These are phyloP conservation scores for Liodrosophila aerea DNA, from an alignment of 2,888 invertebrate genomes.

Conservation along the genomic window DNA sequence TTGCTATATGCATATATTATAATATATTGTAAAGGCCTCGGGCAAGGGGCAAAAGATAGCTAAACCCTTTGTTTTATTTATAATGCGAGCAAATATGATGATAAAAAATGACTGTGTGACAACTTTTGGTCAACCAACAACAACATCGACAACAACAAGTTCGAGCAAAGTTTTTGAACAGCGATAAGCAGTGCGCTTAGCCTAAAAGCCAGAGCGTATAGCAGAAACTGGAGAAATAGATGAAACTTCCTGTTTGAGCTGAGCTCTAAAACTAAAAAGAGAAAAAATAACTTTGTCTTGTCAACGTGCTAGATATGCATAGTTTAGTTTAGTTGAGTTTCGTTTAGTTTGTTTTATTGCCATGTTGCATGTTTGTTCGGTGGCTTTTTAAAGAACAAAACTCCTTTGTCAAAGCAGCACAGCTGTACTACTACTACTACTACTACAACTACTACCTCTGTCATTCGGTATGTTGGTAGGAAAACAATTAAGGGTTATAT, in stretches of 20 bases:
- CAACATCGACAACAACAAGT: constrained; percentile 22
- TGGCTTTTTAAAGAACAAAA: constrained; percentile 24
- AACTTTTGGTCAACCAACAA: constrained; percentile 52
- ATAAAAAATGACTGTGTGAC: constrained; percentile 45
- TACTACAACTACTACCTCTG: too few species aligned
- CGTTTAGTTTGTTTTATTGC: too few species aligned
- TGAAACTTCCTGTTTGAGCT: constrained; percentile 48
- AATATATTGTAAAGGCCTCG: neutral
- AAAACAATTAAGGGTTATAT: constrained; percentile 3
- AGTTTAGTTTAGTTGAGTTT: constrained; percentile 14
- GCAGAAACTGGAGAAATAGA: constrained; percentile 32
- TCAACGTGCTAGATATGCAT: constrained; percentile 17
- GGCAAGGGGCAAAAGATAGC: neutral
- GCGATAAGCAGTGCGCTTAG: constrained; percentile 42
- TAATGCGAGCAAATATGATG: constrained; percentile 35
- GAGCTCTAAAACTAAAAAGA: constrained; percentile 15
- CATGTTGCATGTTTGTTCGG: constrained; percentile 15
- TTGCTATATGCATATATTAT: constrained; percentile 12
- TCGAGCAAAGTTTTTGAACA: constrained; percentile 54
- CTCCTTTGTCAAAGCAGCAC: too few species aligned
- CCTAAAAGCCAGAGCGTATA: constrained; percentile 28
- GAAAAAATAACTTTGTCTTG: constrained; percentile 13
- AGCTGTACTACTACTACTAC: too few species aligned
- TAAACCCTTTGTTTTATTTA: constrained; percentile 32
- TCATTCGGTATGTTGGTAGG: neutral